Conservation (phyloP, 2,888 invertebrate genomes). For the Lasiommata megera region DNA sequence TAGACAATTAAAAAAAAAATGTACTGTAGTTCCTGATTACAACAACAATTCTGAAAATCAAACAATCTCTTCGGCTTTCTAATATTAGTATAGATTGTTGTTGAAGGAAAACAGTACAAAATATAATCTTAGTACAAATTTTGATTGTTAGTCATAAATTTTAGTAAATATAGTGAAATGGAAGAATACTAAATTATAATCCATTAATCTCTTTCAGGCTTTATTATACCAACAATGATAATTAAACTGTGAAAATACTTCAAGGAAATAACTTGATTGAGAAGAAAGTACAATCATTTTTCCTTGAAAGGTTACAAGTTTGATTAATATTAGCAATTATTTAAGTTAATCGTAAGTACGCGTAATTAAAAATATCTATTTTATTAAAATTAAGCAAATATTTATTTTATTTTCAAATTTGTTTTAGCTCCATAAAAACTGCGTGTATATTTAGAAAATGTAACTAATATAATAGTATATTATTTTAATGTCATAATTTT, state of each 20-base stretch:
- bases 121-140: not conserved
- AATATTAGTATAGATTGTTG: no score
- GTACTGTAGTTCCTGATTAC: no score
- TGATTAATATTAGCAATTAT: not conserved
- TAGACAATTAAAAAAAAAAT: no score
- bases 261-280: not conserved
- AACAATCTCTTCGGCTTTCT: no score
- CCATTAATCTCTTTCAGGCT: constrained; percentile 16
- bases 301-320: not conserved
- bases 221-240: not conserved
- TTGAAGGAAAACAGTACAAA: not conserved
- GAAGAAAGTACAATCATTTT: not conserved
- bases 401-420: not conserved
- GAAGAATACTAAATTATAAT: constrained; percentile 13
- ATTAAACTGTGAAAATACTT: not conserved
- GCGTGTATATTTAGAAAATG: not conserved
- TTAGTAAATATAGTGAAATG: constrained; percentile 5
- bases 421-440: not conserved
- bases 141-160: not conserved
- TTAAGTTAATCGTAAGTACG: not conserved
- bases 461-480: constrained; percentile 7
- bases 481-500: constrained; percentile 1
- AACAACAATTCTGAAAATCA: no score
- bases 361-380: not conserved
- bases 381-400: not conserved